phyloP scores from a whole-genome alignment of 2,113 vertebrate species.

The Chloebia gouldiae region DNA sequence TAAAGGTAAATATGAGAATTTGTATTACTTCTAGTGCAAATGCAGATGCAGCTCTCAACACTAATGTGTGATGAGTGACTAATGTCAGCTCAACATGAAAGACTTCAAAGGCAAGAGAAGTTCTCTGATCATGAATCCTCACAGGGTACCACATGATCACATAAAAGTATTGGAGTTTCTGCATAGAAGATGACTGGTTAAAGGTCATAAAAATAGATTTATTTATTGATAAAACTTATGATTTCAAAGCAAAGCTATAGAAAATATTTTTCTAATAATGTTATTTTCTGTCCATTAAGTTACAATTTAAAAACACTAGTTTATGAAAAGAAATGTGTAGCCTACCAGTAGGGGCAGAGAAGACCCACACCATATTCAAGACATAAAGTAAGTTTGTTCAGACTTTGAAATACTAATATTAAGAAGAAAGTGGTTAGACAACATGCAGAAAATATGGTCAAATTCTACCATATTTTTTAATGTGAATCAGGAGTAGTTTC shows the following conservation, averaged over 20 bases:
- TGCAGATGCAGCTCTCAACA: not conserved
- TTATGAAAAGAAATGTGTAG: not conserved
- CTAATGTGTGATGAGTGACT: not conserved
- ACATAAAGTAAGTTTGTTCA: not conserved
- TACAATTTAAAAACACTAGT: not conserved
- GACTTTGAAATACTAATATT: not conserved
- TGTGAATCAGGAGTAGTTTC: not conserved
- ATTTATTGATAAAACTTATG: not conserved
- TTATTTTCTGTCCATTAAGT: not conserved
- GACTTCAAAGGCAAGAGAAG: not conserved
- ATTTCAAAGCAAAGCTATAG: not conserved
- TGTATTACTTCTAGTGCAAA: not conserved
- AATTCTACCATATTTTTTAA: not conserved
- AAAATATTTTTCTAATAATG: not conserved
- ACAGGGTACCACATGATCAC: not conserved
- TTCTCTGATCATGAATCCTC: not conserved
- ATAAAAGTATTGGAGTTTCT: not conserved
- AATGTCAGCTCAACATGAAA: constrained; percentile 8
- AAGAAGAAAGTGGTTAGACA: not conserved
- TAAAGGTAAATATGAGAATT: not conserved
- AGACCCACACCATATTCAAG: not conserved
- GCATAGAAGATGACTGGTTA: not conserved
- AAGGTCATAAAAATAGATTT: not conserved
- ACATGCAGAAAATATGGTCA: not conserved
- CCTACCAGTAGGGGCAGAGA: not conserved